Conservation (phyloP, 2,888 invertebrate genomes). For the Nomada goodeniana region DNA sequence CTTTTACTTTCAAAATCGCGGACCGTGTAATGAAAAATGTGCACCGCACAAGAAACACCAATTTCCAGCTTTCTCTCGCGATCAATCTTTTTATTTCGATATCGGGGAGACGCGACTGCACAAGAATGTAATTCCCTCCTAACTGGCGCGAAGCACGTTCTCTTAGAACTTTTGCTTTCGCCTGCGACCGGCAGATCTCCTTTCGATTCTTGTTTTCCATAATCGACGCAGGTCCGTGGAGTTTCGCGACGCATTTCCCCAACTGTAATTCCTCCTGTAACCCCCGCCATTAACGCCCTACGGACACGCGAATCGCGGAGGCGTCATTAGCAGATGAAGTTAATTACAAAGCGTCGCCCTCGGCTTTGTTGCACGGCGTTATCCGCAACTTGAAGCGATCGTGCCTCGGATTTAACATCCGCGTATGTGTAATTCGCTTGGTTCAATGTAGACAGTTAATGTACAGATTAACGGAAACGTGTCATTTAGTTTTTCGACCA, state of each 20-base stretch:
- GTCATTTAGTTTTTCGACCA: too few relatives aligned
- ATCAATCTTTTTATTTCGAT: background rate
- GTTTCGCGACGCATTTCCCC: background rate
- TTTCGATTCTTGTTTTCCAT: background rate
- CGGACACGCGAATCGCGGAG: conserved; percentile 34
- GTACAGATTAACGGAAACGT: too few relatives aligned
- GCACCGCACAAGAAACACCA: background rate
- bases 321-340: conserved; percentile 47
- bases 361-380: conserved; percentile 18
- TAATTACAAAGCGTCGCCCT: conserved; percentile 48
- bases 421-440: background rate
- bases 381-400: conserved; percentile 12
- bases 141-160: background rate
- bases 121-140: background rate
- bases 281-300: background rate
- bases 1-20: background rate
- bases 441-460: too few relatives aligned
- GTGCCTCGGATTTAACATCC: conserved; percentile 24
- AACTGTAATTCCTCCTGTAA: conserved; percentile 14
- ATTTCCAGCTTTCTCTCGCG: conserved; percentile 1
- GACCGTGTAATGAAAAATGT: background rate
- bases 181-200: background rate
- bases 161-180: background rate
- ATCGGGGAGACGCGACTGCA: background rate
- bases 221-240: background rate